Evolutionary conservation across 2,888 invertebrate species (phyloP), one percentile per base, ranked within the genome.

Genomic region (Thereva nobilitata): DNA sequence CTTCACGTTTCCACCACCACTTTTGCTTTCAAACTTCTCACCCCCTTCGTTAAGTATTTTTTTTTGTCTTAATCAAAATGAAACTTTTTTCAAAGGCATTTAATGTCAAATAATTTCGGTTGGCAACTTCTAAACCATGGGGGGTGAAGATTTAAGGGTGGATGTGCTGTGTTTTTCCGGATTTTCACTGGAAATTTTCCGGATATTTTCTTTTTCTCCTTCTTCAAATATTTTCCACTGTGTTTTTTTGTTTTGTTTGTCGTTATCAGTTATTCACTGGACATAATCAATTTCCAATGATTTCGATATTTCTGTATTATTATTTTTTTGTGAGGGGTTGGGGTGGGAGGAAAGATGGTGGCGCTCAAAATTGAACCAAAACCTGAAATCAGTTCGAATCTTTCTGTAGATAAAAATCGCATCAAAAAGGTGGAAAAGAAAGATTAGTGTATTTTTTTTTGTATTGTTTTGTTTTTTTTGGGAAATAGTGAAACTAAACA

Each of bases 381-480:
- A 64, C 64, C 64, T 64, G 64, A 64, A 64, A 64, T 55, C 64
- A 64, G 54, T 64, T 64, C 45, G 47, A 64, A 64, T 49, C 53
- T 64, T 35, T 35, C 54, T 64, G 54, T 53, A 53, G 64, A 53
- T 61, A 50, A 59, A 38, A 47, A 50, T 38, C 41, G 40, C 38
- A 47, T 59, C 59, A 38, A 34, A 50, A 61, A 50, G 41, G 50
- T 40, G 9, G 42, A 41, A 50, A 61, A 50, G 47, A 59, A 59
- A 59, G 12, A 38, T 50, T 38, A 50, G 42, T 35, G 50, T 23
- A n/a, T n/a, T n/a, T n/a, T n/a, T n/a, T n/a, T n/a, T n/a, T n/a
- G n/a, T n/a, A n/a, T n/a, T n/a, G n/a, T 23, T 23, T 23, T 23
- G 23, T 23, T 23, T 23, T 23, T 2, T 23, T 23, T 23, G 23